phyloP scores from a whole-genome alignment of 2,797 vertebrate species.

The Paguma larvata region DNA sequence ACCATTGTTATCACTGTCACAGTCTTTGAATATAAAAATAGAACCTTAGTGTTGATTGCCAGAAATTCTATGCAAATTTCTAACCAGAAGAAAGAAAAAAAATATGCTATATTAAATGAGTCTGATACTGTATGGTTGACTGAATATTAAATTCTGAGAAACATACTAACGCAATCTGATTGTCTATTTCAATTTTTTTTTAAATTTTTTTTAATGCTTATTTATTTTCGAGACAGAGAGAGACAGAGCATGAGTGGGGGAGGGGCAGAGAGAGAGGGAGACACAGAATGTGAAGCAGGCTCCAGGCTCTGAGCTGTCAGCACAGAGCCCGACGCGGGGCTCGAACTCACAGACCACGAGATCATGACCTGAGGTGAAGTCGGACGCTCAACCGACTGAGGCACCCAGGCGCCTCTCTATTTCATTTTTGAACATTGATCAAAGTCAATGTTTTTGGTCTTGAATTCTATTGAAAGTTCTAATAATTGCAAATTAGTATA shows the following conservation, averaged over 20 bases:
- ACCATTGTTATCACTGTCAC: not conserved
- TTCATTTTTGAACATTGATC: not conserved
- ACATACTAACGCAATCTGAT: not conserved
- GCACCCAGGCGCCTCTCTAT: too few species aligned
- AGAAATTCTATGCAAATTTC: not conserved
- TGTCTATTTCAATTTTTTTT: not conserved
- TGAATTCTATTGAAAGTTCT: not conserved
- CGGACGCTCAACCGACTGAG: too few species aligned
- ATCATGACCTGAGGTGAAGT: too few species aligned
- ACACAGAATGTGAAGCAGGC: too few species aligned
- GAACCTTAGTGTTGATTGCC: not conserved
- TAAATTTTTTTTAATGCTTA: too few species aligned
- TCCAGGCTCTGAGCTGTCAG: too few species aligned
- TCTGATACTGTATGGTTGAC: not conserved
- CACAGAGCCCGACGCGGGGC: too few species aligned
- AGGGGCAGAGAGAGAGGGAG: too few species aligned
- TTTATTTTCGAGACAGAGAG: not conserved
- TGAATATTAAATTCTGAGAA: constrained; percentile 24
- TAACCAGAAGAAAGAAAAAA: not conserved
- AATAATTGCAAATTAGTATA: not conserved
- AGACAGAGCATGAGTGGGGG: too few species aligned
- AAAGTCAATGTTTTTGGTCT: not conserved
- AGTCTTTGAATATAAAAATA: not conserved
- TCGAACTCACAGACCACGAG: too few species aligned
- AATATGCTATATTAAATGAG: not conserved